These are phyloP conservation scores for Boulengeromyrus knoepffleri DNA, from an alignment of 2,113 vertebrate genomes.

Conservation along the genomic window DNA sequence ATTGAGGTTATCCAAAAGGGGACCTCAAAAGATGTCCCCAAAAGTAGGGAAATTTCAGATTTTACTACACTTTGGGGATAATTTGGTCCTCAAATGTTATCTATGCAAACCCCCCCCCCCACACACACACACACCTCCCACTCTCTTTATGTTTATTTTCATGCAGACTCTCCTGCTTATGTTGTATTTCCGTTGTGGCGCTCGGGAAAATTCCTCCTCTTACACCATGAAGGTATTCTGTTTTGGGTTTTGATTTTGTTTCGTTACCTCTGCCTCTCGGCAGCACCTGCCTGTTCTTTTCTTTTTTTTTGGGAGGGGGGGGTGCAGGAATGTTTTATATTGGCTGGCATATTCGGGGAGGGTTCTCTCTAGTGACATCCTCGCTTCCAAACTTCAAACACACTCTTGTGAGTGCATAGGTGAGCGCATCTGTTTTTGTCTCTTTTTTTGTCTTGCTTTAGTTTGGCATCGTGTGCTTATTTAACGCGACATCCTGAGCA, in stretches of 20 bases:
- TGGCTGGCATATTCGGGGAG: neutral
- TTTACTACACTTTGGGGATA: too few species aligned
- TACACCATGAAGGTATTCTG: neutral
- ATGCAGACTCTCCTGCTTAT: neutral
- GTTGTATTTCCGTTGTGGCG: too few species aligned
- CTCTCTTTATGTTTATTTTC: conserved; percentile 12
- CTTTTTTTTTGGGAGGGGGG: neutral
- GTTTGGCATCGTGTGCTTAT: neutral
- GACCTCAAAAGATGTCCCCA: too few species aligned
- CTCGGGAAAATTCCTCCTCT: neutral
- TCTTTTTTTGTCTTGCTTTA: neutral
- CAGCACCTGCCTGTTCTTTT: neutral
- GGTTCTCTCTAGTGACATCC: neutral
- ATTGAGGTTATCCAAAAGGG: too few species aligned
- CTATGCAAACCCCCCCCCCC: neutral
- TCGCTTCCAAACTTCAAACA: neutral
- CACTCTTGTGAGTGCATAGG: neutral
- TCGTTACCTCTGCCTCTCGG: neutral
- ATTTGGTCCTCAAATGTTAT: too few species aligned
- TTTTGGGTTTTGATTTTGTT: neutral
- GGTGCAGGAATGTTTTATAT: neutral
- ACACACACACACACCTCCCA: neutral
- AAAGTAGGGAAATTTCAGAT: too few species aligned
- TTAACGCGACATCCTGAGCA: neutral
- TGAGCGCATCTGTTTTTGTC: neutral